Base-by-base conservation (phyloP, 2,113 vertebrate genomes). In the Alosa alosa region DNA sequence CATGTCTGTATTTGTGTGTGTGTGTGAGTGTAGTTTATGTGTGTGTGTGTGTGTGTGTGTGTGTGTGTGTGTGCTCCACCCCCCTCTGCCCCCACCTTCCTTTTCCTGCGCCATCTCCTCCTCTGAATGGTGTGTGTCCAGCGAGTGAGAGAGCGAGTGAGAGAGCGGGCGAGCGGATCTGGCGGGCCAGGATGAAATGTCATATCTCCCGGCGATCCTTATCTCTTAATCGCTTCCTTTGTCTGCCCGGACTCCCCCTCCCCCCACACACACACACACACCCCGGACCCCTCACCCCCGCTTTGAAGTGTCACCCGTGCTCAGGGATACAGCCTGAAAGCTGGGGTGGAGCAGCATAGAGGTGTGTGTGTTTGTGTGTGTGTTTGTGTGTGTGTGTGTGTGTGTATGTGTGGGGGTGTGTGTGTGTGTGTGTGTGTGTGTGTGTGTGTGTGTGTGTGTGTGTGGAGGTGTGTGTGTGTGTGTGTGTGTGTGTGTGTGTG, bases 151-250 rank as follows among this genome's bases (percentile, higher is more conserved):
- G n/a, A 93, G 94, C 9, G 47, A 13, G 11, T 49, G 41, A 44
- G 41, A 2, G 41, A 44, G 41, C 2, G 41, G 4, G 41, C 41
- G 41, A 4, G 41, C 91, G 94, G 96, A 96, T 96, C 96, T 95
- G 95, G 94, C 96, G 92, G 94, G 94, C 96, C 92, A 94, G 96
- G 97, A 96, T 98, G 97, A 97, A 97, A 98, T 98, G 97, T 98
- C 97, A 96, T 97, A 97, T 98, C 95, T 96, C 94, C 94, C 96
- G 93, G 95, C 94, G 96, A 98, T 97, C 93, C 94, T 98, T 98
- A 98, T 98, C 97, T 97, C 95, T 96, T 97, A 97, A 99, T 97
- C 94, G 95, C 97, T 97, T 96, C 95, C 96, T 99, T 98, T 98
- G 97, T 98, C 93, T 96, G 96, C 96, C 91, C 94, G 92, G 96